A percentile compares a stretch with the other conserved stretches of the same genome.
Evolutionary conservation across 2,888 invertebrate species (phyloP).

Genomic region (Nomada ferruginata): DNA sequence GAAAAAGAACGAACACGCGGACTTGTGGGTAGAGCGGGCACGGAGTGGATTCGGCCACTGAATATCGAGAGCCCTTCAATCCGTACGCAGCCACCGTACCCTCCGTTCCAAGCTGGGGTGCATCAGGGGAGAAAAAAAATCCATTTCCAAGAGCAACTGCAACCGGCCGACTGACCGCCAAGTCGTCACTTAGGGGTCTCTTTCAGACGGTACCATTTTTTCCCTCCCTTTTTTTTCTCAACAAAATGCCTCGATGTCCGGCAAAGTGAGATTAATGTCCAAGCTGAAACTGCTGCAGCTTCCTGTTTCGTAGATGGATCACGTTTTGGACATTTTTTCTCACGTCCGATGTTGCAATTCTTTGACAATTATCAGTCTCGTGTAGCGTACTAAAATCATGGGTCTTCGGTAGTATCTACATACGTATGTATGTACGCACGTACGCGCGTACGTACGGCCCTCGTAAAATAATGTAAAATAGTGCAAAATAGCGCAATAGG

Average conservation of each 20-base stretch:
- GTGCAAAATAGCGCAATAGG: neutral
- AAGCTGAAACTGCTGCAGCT: too few species aligned
- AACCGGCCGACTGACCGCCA: slow-evolving; percentile 62
- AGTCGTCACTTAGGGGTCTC: slow-evolving; percentile 59
- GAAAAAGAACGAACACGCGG: slow-evolving; percentile 62
- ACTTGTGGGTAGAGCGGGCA: slow-evolving; percentile 57
- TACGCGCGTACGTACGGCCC: too few species aligned
- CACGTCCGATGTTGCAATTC: neutral
- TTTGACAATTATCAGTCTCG: neutral
- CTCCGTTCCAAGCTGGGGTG: slow-evolving; percentile 12
- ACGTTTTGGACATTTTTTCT: too few species aligned
- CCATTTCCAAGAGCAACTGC: slow-evolving; percentile 69
- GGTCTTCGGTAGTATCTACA: too few species aligned
- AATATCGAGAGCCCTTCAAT: slow-evolving; percentile 76
- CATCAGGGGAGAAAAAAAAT: slow-evolving; percentile 48
- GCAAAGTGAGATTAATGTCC: slow-evolving; percentile 48
- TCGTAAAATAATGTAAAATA: neutral
- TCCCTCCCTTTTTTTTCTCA: neutral
- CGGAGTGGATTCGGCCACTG: slow-evolving; percentile 70
- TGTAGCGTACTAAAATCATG: too few species aligned
- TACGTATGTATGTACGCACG: too few species aligned
- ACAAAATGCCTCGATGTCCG: slow-evolving; percentile 39
- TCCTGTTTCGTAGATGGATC: neutral
- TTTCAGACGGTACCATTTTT: slow-evolving; percentile 36
- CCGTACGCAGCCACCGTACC: slow-evolving; percentile 45